Base-by-base conservation (phyloP, 2,888 invertebrate genomes). In the Micropterix aruncella region DNA sequence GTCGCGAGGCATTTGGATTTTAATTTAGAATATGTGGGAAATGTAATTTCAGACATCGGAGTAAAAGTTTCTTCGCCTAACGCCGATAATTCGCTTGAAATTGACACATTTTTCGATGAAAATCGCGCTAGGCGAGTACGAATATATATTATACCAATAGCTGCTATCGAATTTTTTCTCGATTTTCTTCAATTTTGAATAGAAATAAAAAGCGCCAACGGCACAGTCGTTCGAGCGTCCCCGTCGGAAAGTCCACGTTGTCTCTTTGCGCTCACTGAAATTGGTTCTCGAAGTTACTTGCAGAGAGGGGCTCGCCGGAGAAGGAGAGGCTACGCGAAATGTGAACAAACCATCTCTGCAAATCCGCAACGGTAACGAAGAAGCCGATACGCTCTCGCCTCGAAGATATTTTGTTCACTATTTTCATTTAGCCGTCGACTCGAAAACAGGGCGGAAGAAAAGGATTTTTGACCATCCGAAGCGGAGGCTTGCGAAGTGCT, bases 401-500 rank as follows among this genome's bases (percentile, higher is more conserved):
- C 59, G 57, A 63, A 66, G 70, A 71, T 71, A 71, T 65, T 71
- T 71, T 70, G 70, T 70, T 70, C 70, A 60, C 61, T 60, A 60
- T 65, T 63, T 61, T 63, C 59, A 61, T 51, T 48, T 49, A 49
- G 61, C 63, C 56, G 64, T 67, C 62, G 60, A 60, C 60, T 27
- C 65, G 67, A 16, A 56, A 54, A 60, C 62, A 52, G 63, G 65
- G 44, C 58, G 58, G 66, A 63, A 73, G 73, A 64, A 64, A 77
- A 78, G 78, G 78, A 76, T 79, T 78, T 79, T 78, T 79, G 78
- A 79, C 73, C 77, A 78, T 72, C 73, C 65, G 61, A 57, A 27
- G 12, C 27, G 27, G 51, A 54, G 52, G 52, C 52, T 53, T 53
- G 54, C 50, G 49, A 50, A 47, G 49, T 46, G 38, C 46, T 50